Base-by-base conservation (phyloP, 1,140 invertebrate genomes). In the Leptoteleia sp. region DNA sequence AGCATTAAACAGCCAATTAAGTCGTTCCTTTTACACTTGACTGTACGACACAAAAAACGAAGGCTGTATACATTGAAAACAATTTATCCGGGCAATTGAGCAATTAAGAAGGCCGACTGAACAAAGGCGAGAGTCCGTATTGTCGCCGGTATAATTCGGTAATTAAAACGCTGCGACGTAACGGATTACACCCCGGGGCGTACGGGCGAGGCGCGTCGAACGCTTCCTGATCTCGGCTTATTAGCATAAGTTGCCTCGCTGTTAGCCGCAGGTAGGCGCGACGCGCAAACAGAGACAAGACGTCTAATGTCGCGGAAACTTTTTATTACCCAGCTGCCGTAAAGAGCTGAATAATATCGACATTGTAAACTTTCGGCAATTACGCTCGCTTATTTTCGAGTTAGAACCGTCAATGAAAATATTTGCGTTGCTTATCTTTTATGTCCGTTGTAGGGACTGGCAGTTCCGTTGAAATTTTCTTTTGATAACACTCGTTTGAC, bases 1-100 rank as follows among this genome's bases (percentile, higher is more conserved):
- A 67, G 59, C 79, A 88, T 87, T 82, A 88, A n/a, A 81, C 81
- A 67, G 82, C 81, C 85, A 88, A 88, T 88, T 87, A 88, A 82
- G 81, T 70, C 70, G 59, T 42, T 67, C 37, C 65, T 70, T 72
- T 71, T 54, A 67, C 67, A 62, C 54, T 68, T 73, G 50, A 78
- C 57, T 70, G 55, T 73, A 50, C 1, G n/a, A 59, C 55, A 68
- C 33, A 45, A 73, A 78, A 72, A 73, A 57, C 15, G 48, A 11
- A 25, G 40, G 12, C 52, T 65, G 59, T 71, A 59, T 65, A 59
- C 48, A 50, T 82, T 75, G 67, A 54, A 68, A 78, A 82, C 59
- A 80, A 81, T 82, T 68, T 47, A 78, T 84, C 57, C 86, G 79
- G 84, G 85, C 87, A 84, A 89, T 89, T 89, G 82, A 88, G 80